These are phyloP conservation scores for Tenthredo distinguenda DNA, from an alignment of 2,888 invertebrate genomes.

Conservation along the genomic window DNA sequence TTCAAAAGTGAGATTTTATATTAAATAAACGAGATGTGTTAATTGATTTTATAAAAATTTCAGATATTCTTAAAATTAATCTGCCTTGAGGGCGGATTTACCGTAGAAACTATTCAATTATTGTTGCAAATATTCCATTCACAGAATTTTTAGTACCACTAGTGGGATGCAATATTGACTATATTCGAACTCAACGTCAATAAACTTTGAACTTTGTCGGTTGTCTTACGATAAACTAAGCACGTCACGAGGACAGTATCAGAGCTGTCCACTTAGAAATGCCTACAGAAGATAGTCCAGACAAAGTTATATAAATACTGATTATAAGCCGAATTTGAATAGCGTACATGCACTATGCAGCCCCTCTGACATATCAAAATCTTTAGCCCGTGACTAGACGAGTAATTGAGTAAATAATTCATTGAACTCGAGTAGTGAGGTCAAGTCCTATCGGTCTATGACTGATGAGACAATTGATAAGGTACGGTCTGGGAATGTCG, in stretches of 20 bases:
- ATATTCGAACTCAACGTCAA: not conserved
- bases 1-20: not conserved
- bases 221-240: not conserved
- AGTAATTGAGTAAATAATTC: not conserved
- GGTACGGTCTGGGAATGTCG: too few species aligned
- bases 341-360: not conserved
- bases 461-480: not conserved
- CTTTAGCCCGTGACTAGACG: not conserved
- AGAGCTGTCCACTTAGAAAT: not conserved
- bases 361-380: not conserved
- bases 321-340: not conserved
- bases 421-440: not conserved
- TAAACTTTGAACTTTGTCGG: constrained; percentile 31
- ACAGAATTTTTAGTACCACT: not conserved
- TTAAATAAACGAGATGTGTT: not conserved
- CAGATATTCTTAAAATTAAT: not conserved
- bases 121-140: not conserved
- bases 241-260: not conserved
- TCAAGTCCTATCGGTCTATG: not conserved
- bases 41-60: not conserved
- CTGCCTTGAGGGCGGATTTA: not conserved
- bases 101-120: not conserved
- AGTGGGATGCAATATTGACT: not conserved
- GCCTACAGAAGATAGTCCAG: not conserved
- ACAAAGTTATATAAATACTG: not conserved